Evolutionary conservation across 2,797 vertebrate genomes (phyloP).

Genomic region (Pygocentrus nattereri): DNA sequence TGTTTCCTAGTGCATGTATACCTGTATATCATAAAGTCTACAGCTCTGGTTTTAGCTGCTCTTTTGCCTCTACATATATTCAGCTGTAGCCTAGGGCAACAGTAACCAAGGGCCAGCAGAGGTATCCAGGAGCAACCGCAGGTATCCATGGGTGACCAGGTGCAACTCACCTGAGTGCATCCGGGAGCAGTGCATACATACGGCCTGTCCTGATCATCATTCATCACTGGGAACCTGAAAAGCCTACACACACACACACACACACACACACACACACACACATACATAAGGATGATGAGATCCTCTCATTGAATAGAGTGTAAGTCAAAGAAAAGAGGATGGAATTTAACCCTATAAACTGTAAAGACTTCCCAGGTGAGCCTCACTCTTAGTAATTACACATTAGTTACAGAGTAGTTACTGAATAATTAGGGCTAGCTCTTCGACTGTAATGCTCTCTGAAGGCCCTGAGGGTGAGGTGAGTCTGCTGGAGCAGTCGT

Average conservation of each 20-base stretch:
- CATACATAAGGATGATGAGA: background rate
- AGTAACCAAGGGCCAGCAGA: background rate
- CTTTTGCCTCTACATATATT: background rate
- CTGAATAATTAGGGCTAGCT: background rate
- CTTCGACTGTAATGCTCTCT: background rate
- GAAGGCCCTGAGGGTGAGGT: background rate
- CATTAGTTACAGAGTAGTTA: background rate
- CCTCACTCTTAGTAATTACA: background rate
- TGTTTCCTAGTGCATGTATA: too few species aligned
- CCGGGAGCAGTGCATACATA: conserved; percentile 94
- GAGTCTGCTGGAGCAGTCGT: conserved; percentile 3
- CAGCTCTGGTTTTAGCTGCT: background rate
- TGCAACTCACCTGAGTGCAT: conserved; percentile 90
- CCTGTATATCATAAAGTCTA: too few species aligned
- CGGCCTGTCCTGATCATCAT: conserved; percentile 95
- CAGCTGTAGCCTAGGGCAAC: background rate
- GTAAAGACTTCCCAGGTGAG: background rate
- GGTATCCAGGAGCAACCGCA: background rate
- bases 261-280: conserved; percentile 25
- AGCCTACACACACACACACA: conserved; percentile 15
- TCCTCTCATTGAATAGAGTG: background rate
- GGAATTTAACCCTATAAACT: background rate
- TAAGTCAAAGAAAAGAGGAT: too few species aligned
- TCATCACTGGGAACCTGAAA: conserved; percentile 86
- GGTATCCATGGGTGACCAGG: background rate